These are phyloP conservation scores for Phymastichus coffea DNA, from an alignment of 1,140 invertebrate genomes.

Conservation along the genomic window DNA sequence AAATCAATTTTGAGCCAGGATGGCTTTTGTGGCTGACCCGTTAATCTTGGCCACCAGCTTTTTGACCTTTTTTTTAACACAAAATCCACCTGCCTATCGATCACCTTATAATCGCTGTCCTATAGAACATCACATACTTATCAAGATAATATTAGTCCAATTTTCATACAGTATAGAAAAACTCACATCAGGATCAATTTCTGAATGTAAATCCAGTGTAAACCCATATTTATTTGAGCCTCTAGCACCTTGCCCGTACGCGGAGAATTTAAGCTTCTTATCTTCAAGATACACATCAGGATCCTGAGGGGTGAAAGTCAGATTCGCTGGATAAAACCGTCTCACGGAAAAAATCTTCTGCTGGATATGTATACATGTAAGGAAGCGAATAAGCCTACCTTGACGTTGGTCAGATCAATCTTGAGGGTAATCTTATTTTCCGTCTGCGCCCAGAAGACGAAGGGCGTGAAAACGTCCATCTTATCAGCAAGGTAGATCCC, in stretches of 20 bases:
- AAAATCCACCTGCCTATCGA: constrained; percentile 77
- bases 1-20: constrained; percentile 79
- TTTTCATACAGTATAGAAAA: background rate
- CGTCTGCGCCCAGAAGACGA: constrained; percentile 93
- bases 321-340: too few relatives aligned
- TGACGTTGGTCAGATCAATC: constrained; percentile 81
- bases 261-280: constrained; percentile 63
- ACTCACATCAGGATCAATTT: constrained; percentile 68
- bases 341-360: too few relatives aligned
- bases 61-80: constrained; percentile 68
- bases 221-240: constrained; percentile 73
- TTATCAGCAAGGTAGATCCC: too few relatives aligned
- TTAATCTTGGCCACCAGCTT: constrained; percentile 82
- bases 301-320: too few relatives aligned
- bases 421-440: constrained; percentile 72
- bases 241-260: constrained; percentile 69
- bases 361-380: too few relatives aligned
- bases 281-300: constrained; percentile 62
- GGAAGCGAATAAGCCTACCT: too few relatives aligned
- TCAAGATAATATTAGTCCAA: constrained; percentile 1
- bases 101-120: constrained; percentile 62
- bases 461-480: constrained; percentile 67
- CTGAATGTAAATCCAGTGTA: constrained; percentile 68
- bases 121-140: constrained; percentile 39
- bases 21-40: constrained; percentile 75